Base-by-base conservation (phyloP, 2,797 vertebrate species). In the Pangasius sanitwongsei region DNA sequence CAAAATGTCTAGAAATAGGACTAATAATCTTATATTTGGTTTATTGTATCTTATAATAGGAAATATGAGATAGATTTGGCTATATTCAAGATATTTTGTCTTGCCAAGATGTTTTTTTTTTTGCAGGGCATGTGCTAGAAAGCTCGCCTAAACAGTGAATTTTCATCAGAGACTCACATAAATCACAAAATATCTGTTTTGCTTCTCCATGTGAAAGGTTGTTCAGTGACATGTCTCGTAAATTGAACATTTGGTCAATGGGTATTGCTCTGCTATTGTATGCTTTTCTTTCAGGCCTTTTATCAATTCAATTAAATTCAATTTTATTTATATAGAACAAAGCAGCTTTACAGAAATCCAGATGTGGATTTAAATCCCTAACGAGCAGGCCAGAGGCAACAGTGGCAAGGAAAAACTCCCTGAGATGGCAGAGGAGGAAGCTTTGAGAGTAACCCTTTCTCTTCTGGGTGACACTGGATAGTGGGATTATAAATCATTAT, bases 241-340 rank as follows among this genome's bases (percentile, higher is more conserved):
- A 18, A n/a, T 1, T 55, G 72, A 87, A 91, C 91, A 91, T 88
- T 65, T 55, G 44, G 59, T 91, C 83, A 91, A 90, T 50, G 87
- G 41, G 74, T 37, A 86, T 83, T 72, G 77, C 70, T 86, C 12
- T 57, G 75, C 83, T 83, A 84, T 85, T 59, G 84, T 89, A 84
- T 87, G 78, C 28, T 55, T 44, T 41, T 34, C 20, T 88, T 86
- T 77, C 67, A 13, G 18, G 37, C 28, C 2, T 59, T 80, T 37
- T 70, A 89, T 75, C 69, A 28, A 61, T 20, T 65, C 25, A 65
- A 0, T 37, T 5, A 0, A 23, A 59, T 59, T 61, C 0, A 31
- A 2, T 63, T 28, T 28, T 18, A 23, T 20, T 65, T 65, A 1
- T 67, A n/a, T 20, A 31, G 28, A 15, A 84, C 41, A 84, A 31